Conservation (phyloP, 2,113 vertebrate species). For the Coptodon rendalli region DNA sequence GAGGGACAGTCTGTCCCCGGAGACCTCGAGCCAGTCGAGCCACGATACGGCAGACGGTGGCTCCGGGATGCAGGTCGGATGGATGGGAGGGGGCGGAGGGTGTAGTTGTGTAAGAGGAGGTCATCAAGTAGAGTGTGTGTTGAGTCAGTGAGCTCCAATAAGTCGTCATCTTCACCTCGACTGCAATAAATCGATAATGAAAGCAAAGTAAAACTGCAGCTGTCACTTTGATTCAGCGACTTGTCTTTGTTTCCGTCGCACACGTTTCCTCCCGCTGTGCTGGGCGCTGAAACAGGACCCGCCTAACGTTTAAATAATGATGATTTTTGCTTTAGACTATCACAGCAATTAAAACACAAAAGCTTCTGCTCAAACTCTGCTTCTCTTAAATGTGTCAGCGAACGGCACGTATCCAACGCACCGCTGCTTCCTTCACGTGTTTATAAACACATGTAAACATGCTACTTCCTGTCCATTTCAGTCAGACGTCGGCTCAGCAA, state of each 20-base stretch:
- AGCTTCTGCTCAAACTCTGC: neutral
- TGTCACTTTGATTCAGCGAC: neutral
- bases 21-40: slow-evolving; percentile 58
- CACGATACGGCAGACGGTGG: slow-evolving; percentile 32
- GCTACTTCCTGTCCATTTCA: slow-evolving; percentile 10
- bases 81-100: neutral
- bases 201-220: neutral
- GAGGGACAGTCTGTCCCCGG: slow-evolving; percentile 47
- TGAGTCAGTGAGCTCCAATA: neutral
- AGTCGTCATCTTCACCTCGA: neutral
- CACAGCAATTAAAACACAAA: neutral
- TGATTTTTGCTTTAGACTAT: neutral
- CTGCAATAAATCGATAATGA: neutral
- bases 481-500: slow-evolving; percentile 62
- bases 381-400: neutral
- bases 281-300: neutral
- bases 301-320: neutral
- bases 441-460: neutral
- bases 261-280: neutral
- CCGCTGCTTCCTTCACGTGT: neutral
- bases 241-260: neutral
- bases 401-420: neutral
- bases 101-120: neutral
- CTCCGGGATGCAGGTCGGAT: slow-evolving; percentile 60
- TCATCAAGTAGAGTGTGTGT: neutral